These are phyloP conservation scores for Sphinx pinastri DNA, from an alignment of 2,888 invertebrate genomes.

Conservation along the genomic window DNA sequence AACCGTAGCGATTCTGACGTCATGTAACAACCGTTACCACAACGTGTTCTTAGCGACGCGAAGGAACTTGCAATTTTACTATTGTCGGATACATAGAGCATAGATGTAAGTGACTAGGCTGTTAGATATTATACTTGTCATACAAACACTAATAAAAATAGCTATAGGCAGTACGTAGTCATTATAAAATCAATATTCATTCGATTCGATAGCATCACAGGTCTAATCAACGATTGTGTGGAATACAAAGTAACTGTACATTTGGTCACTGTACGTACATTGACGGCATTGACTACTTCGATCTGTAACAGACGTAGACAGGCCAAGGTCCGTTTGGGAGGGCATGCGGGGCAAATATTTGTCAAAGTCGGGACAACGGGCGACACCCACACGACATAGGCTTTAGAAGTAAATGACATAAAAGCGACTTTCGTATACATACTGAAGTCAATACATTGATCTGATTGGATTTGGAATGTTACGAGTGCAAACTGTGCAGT, in stretches of 20 bases:
- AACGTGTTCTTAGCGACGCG: too few relatives aligned
- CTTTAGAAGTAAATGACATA: slow-evolving; percentile 38
- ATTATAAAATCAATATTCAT: slow-evolving; percentile 16
- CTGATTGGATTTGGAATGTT: slow-evolving; percentile 41
- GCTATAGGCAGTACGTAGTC: background rate
- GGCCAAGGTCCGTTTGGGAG: slow-evolving; percentile 28
- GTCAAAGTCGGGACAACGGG: slow-evolving; percentile 37
- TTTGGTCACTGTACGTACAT: slow-evolving; percentile 31
- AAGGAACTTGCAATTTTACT: too few relatives aligned
- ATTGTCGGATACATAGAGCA: too few relatives aligned
- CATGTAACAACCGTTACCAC: too few relatives aligned
- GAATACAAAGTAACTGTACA: background rate
- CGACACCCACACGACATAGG: slow-evolving; percentile 38
- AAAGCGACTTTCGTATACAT: slow-evolving; percentile 40
- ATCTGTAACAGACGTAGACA: slow-evolving; percentile 28
- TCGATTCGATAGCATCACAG: background rate
- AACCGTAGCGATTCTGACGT: too few relatives aligned
- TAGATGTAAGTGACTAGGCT: too few relatives aligned
- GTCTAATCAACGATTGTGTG: background rate
- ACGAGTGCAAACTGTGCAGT: slow-evolving; percentile 8
- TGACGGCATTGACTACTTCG: slow-evolving; percentile 35
- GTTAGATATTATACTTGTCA: background rate
- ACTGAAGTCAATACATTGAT: slow-evolving; percentile 34
- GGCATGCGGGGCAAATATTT: slow-evolving; percentile 53
- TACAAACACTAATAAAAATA: background rate